Percentiles rank a stretch among this genome's conserved stretches.
Conservation (phyloP, 2,888 invertebrate genomes). For the Eupithecia insigniata region DNA sequence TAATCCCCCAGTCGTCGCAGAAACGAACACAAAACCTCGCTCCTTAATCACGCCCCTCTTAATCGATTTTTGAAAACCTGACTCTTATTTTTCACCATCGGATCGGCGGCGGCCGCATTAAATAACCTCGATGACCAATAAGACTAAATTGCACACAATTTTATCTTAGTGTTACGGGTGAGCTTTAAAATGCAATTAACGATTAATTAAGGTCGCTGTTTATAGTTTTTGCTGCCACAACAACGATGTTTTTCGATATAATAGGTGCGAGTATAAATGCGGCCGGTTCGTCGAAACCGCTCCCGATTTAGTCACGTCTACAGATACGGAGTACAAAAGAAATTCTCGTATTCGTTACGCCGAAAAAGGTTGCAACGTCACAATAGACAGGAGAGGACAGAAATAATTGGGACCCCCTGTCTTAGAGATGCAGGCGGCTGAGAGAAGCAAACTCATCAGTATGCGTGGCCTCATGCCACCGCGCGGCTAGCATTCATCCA, state of each 20-base stretch:
- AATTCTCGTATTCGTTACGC: conserved; percentile 45
- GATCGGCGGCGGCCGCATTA: conserved; percentile 60
- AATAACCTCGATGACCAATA: conserved; percentile 68
- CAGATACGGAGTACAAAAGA: conserved; percentile 42
- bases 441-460: conserved; percentile 60
- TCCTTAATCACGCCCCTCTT: conserved; percentile 75
- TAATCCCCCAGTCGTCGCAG: conserved; percentile 55
- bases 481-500: conserved; percentile 62
- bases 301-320: conserved; percentile 43
- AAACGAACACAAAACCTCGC: conserved; percentile 58
- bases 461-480: conserved; percentile 62
- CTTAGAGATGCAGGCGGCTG: conserved; percentile 46
- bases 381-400: conserved; percentile 57
- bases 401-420: conserved; percentile 64
- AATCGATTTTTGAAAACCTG: conserved; percentile 78
- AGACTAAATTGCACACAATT: conserved; percentile 69
- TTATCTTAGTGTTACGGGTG: conserved; percentile 54
- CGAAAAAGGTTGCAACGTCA: conserved; percentile 51
- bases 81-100: conserved; percentile 69
- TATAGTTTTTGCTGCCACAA: conserved; percentile 46
- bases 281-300: conserved; percentile 29
- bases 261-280: conserved; percentile 38
- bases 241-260: conserved; percentile 43
- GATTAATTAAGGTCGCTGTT: conserved; percentile 51
- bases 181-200: conserved; percentile 59